A percentile compares a stretch with the other conserved stretches of the same genome.
phyloP scores from a whole-genome alignment of 2,113 vertebrate genomes.

The Lonchura striata region DNA sequence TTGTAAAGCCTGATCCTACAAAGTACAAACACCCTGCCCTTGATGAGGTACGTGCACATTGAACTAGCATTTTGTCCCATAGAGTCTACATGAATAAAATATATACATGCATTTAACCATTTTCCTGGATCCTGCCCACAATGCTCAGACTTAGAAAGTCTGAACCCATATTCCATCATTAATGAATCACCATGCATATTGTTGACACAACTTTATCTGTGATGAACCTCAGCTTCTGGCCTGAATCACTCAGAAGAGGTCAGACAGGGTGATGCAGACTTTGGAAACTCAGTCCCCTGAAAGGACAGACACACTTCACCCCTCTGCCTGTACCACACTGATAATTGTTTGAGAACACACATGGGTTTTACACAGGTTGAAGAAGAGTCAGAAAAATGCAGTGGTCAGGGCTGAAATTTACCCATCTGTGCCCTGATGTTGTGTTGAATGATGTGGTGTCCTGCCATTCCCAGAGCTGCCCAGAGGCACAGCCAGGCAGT shows the following conservation, averaged over 20 bases:
- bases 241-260: neutral
- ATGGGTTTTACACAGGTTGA: neutral
- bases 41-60: neutral
- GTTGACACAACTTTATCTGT: neutral
- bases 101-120: neutral
- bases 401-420: neutral
- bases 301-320: neutral
- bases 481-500: accelerated
- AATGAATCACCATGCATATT: neutral
- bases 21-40: neutral
- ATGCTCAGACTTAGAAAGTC: neutral
- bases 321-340: neutral
- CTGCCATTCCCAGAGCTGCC: neutral
- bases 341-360: neutral
- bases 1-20: neutral
- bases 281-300: neutral
- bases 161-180: neutral
- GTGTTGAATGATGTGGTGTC: neutral
- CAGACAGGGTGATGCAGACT: neutral
- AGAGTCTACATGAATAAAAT: neutral
- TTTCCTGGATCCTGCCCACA: neutral
- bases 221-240: neutral
- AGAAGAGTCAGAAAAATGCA: neutral
- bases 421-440: neutral
- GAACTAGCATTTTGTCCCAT: neutral